Percentiles rank a stretch among this genome's conserved stretches.
Conservation (phyloP, 2,888 invertebrate species). For the Eristalis arbustorum region DNA sequence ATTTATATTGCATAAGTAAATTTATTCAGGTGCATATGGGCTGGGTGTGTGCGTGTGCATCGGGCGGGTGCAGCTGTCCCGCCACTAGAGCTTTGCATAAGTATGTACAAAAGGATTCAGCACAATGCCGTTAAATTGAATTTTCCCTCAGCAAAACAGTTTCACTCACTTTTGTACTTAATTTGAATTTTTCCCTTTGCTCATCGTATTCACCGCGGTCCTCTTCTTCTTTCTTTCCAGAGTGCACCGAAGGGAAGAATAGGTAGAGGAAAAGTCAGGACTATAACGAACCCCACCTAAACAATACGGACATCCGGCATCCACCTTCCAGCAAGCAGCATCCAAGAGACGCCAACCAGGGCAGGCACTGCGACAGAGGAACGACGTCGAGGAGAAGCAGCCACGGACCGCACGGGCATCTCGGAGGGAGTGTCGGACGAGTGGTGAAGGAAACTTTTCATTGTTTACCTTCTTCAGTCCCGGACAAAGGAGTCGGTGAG, state of each 20-base stretch:
- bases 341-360: constrained; percentile 20
- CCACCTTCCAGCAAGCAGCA: constrained; percentile 46
- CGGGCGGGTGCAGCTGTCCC: background rate
- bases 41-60: background rate
- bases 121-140: constrained; percentile 68
- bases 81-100: constrained; percentile 21
- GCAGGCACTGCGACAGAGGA: background rate
- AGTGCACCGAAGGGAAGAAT: constrained; percentile 29
- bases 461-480: constrained; percentile 19
- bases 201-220: background rate
- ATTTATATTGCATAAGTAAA: constrained; percentile 58
- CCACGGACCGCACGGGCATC: background rate
- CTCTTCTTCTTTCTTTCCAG: constrained; percentile 43
- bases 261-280: constrained; percentile 27
- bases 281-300: constrained; percentile 61
- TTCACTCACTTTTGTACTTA: constrained; percentile 66
- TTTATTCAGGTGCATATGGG: constrained; percentile 58
- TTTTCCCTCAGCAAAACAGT: constrained; percentile 55
- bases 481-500: constrained; percentile 13
- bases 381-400: background rate
- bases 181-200: constrained; percentile 57
- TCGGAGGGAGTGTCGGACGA: background rate
- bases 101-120: constrained; percentile 16
- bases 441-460: background rate
- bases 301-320: constrained; percentile 67